Base-by-base conservation (phyloP, 2,113 vertebrate genomes). In the Thunnus thynnus region DNA sequence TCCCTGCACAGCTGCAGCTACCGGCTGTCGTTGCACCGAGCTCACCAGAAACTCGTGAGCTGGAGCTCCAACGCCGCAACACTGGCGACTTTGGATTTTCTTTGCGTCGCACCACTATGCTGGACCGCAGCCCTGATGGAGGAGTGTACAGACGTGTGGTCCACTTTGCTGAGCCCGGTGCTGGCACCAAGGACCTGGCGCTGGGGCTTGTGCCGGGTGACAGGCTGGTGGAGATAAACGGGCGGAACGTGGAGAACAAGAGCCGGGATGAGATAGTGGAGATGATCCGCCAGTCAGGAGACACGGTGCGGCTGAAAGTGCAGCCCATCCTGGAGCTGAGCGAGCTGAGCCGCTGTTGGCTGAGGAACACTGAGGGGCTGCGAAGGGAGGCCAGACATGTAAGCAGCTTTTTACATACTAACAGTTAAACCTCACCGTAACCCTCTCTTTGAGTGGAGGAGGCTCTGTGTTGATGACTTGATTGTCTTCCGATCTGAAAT, bases 21-120 rank as follows among this genome's bases (percentile, higher is more conserved):
- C 97, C 98, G 0, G 84, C 92, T 0, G 91, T 98, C 69, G 94
- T 95, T 0, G 93, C 96, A 7, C 96, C 96, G 0, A 92, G 93
- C 3, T 87, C 94, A 0, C 96, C 96, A 0, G 86, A 93, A 3
- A 95, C 94, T 0, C 94, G 98, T 36, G 95, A 97, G 87, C 93
- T 99, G 89, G 96, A 97, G 88, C 95, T 99, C n/a, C 98, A 97
- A 51, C 95, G 98, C 0, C 94, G 97, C 41, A 97, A 97, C 89
- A 99, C 98, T 0, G 98, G 98, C 0, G 98, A 99, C 90, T 99
- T 99, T 0, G 98, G 98, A 46, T 99, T 99, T 85, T 99, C 98
- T 1, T 86, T 99, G 72, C 95, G 98, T 3, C 96, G 98, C 41
- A 98, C 97, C 6, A 97, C 97, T 22, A 96, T 98, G 97, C 84